These are phyloP conservation scores for Pangasius larnaudii DNA, from an alignment of 2,797 vertebrate species.

Conservation along the genomic window DNA sequence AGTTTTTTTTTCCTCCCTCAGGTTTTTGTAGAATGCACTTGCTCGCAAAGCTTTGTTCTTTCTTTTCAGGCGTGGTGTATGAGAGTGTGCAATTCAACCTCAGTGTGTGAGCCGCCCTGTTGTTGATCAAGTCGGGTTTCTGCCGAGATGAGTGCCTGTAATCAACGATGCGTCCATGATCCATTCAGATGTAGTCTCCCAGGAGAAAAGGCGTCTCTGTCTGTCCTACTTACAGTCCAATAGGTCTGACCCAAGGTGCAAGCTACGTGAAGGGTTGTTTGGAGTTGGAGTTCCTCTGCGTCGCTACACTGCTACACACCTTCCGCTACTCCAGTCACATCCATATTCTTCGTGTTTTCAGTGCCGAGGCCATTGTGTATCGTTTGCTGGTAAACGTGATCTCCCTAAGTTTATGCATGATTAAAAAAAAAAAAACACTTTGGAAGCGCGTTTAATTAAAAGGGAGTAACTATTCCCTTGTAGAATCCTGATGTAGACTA, in stretches of 20 bases:
- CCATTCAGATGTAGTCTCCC: conserved; percentile 71
- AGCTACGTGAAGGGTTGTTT: conserved; percentile 65
- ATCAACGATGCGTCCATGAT: conserved; percentile 67
- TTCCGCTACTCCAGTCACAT: conserved; percentile 50
- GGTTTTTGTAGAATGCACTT: conserved; percentile 68
- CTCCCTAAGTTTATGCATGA: conserved; percentile 77
- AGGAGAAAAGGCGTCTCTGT: conserved; percentile 64
- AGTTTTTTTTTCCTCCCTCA: not conserved
- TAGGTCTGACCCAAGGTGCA: conserved; percentile 71
- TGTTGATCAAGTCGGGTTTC: conserved; percentile 76
- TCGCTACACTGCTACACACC: conserved; percentile 55
- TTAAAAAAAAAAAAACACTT: not conserved
- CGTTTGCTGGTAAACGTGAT: conserved; percentile 68
- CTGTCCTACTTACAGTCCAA: conserved; percentile 65
- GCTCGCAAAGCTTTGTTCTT: conserved; percentile 81
- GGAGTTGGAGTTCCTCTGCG: conserved; percentile 66
- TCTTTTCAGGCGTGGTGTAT: conserved; percentile 79
- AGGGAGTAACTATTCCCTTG: conserved; percentile 74
- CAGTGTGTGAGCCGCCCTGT: conserved; percentile 65
- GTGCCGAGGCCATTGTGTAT: conserved; percentile 66
- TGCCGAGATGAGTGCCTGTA: conserved; percentile 75
- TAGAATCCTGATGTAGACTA: conserved; percentile 25
- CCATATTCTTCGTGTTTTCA: conserved; percentile 54
- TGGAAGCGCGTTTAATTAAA: conserved; percentile 58
- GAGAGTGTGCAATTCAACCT: conserved; percentile 68